Conservation (phyloP, 2,113 vertebrate genomes). For the Himantopus leucocephalus region DNA sequence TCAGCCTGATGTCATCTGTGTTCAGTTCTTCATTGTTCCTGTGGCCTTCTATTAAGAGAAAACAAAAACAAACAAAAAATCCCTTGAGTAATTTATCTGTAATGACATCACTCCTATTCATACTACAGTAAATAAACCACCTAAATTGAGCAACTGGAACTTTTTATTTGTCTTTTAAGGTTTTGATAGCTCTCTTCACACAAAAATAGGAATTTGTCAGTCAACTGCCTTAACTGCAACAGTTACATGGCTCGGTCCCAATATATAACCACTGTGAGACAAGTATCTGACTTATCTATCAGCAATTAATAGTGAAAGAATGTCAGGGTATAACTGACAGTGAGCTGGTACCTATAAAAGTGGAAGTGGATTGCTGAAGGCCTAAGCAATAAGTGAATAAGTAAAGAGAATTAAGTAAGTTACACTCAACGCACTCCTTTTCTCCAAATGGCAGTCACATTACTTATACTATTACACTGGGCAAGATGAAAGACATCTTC, state of each 20-base stretch:
- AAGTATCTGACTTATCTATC: neutral
- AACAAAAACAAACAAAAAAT: neutral
- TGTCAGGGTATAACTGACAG: neutral
- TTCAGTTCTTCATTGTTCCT: neutral
- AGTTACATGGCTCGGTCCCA: neutral
- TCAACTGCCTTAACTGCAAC: neutral
- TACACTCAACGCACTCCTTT: neutral
- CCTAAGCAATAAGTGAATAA: neutral
- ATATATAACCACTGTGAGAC: neutral
- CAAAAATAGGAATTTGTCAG: neutral
- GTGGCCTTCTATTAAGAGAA: neutral
- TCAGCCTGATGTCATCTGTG: neutral
- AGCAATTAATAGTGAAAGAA: neutral
- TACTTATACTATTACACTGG: neutral
- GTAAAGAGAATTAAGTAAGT: neutral
- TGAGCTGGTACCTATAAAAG: neutral
- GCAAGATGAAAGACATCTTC: neutral
- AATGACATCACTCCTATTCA: neutral
- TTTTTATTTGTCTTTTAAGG: neutral
- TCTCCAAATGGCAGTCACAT: neutral
- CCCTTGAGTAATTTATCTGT: neutral
- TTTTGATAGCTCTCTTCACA: neutral
- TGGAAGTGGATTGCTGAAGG: neutral
- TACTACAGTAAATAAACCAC: neutral
- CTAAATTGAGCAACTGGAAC: neutral